These are phyloP conservation scores for Malurus elegans DNA, from an alignment of 2,113 vertebrate species.

Conservation along the genomic window DNA sequence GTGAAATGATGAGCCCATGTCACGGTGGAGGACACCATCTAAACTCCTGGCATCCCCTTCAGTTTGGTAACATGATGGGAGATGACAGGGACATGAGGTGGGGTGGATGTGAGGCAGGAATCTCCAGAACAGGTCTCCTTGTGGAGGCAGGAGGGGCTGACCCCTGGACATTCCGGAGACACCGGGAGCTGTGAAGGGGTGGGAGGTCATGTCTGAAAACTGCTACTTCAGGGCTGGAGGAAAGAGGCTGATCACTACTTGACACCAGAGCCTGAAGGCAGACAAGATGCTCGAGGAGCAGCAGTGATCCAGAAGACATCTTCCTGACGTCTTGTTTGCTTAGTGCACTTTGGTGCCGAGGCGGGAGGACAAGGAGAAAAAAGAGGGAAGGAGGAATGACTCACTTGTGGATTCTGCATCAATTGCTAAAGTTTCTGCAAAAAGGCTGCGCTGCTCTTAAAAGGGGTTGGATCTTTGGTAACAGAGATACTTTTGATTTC, in stretches of 20 bases:
- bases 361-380: background rate
- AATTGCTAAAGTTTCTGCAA: background rate
- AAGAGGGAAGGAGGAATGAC: background rate
- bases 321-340: background rate
- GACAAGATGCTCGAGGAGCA: background rate
- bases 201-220: background rate
- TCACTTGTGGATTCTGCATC: background rate
- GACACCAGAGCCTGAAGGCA: background rate
- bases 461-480: background rate
- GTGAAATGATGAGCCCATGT: slow-evolving; percentile 25
- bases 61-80: background rate
- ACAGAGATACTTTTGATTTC: background rate
- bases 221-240: background rate
- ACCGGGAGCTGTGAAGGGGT: background rate
- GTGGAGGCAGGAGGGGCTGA: background rate
- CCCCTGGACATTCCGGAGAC: background rate
- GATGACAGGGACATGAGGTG: slow-evolving; percentile 12
- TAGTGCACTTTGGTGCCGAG: background rate
- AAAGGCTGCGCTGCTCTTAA: background rate
- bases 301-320: background rate
- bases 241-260: background rate
- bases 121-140: background rate
- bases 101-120: background rate
- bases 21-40: background rate
- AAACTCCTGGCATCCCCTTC: background rate